Evolutionary conservation across 2,888 invertebrate genomes (phyloP), one percentile per base, ranked within the genome.

Genomic region (Fragum sueziense): DNA sequence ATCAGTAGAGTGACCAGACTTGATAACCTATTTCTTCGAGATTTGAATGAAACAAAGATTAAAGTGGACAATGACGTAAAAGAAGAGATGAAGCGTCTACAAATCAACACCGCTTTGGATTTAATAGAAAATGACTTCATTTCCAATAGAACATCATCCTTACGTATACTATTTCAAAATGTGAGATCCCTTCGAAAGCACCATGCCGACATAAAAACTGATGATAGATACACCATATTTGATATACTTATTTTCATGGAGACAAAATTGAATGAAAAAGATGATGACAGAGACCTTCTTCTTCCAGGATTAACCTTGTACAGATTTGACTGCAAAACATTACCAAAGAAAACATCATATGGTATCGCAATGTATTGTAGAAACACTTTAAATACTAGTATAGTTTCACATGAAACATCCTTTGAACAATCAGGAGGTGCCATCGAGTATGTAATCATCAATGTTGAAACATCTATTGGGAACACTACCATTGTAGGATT

Each of bases 1-100:
- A 34, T 82, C 4, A 75, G 79, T 25, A 67, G 79, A 74, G 79
- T 79, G 3, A 79, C 37, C 33, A 73, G 27, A 9, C 33, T 82
- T 9, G 37, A 76, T 9, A 52, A 69, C 9, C 41, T 82, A 9
- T 41, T 27, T 25, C 72, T 79, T 17, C 41, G 68, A 31, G 41
- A 70, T 29, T 57, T 82, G 4, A 78, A 81, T 68, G 71, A 67
- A 67, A 37, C n/a, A 25, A 37, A 7, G 14, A 75, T 79, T 29
- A 20, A 2, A 17, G 72, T 71, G 4, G 51, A 34, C 37, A 37
- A 31, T 22, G 41, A 54, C 41, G 75, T 79, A 17, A 9, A 59
- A 14, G 11, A 31, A 34, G 73, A 73, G 37, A 51, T 68, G 69
- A 20, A 57, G 9, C 29, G 73, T 3, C 31, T 69, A 22, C 20